phyloP scores from a whole-genome alignment of 1,140 invertebrate species.

The Papilio aristodemus region DNA sequence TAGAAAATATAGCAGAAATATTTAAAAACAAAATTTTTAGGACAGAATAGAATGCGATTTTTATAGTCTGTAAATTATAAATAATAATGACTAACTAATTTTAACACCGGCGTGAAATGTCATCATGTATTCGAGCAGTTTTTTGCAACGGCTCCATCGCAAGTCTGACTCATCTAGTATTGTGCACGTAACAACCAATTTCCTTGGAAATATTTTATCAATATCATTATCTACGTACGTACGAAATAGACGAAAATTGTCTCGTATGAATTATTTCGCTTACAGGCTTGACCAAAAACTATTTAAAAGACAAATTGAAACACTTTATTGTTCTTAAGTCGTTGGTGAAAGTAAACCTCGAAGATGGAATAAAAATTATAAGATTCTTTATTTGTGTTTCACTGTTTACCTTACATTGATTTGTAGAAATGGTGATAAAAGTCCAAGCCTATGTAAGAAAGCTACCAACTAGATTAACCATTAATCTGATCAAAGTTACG shows the following conservation, averaged over 20 bases:
- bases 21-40: too few species aligned
- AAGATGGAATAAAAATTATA: constrained; percentile 19
- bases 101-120: too few species aligned
- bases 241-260: constrained; percentile 1
- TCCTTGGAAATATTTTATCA: constrained; percentile 9
- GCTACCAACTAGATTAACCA: too few species aligned
- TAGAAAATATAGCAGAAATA: too few species aligned
- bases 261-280: background rate
- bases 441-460: too few species aligned
- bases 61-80: too few species aligned
- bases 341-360: background rate
- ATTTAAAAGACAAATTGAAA: background rate
- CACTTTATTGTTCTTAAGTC: constrained; percentile 13
- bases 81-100: too few species aligned
- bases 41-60: too few species aligned
- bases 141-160: too few species aligned
- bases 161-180: background rate
- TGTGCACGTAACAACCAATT: background rate
- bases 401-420: background rate
- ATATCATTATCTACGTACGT: constrained; percentile 27
- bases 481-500: too few species aligned
- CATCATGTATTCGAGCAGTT: too few species aligned
- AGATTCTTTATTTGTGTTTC: constrained; percentile 8
- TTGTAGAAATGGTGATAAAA: too few species aligned
- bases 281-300: constrained; percentile 9